phyloP scores from a whole-genome alignment of 2,113 vertebrate genomes.

The Astatoreochromis straeleni region DNA sequence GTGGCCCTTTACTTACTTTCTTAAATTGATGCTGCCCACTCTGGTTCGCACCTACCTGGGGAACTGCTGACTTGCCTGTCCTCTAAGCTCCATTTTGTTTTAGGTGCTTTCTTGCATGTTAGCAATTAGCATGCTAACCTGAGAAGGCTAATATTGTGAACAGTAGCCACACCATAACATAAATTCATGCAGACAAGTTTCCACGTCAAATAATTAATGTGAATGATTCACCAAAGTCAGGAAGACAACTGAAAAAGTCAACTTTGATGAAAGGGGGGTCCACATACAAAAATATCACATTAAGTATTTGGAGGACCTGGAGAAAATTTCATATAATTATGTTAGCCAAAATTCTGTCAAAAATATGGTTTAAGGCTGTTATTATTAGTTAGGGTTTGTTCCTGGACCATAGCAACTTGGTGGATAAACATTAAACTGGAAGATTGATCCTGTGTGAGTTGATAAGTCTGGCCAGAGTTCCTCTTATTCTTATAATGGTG shows the following conservation, averaged over 20 bases:
- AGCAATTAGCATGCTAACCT: neutral
- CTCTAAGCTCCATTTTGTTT: neutral
- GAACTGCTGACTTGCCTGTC: neutral
- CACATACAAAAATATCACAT: neutral
- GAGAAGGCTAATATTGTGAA: neutral
- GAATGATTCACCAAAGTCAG: neutral
- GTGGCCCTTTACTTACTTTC: neutral
- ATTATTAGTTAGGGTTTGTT: neutral
- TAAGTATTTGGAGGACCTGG: neutral
- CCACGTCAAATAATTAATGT: neutral
- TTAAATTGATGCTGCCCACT: neutral
- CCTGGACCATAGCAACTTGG: neutral
- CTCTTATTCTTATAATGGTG: neutral
- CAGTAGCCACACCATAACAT: neutral
- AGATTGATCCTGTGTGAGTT: neutral
- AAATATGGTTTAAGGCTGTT: neutral
- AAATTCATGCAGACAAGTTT: neutral
- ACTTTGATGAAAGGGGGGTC: neutral
- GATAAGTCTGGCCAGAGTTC: neutral
- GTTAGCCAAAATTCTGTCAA: neutral
- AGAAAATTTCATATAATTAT: neutral
- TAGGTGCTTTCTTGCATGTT: neutral
- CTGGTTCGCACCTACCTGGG: neutral
- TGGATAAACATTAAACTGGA: neutral
- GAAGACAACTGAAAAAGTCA: neutral